Conservation (phyloP, 2,797 vertebrate species). For the Clarias pachynema region DNA sequence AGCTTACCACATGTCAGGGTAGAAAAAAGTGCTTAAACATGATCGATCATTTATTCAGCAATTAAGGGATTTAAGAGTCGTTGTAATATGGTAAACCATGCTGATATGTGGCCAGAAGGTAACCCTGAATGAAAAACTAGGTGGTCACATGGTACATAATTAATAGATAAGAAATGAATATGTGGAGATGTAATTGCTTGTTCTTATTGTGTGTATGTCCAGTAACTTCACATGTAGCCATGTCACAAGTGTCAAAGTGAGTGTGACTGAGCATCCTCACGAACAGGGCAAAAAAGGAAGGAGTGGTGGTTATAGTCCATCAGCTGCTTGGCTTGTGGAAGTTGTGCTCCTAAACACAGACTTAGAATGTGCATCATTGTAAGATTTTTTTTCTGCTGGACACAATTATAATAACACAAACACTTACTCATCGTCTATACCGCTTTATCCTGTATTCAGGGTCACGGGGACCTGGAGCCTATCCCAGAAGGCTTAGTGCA, state of each 20-base stretch:
- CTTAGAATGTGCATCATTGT: not conserved
- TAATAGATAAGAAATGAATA: not conserved
- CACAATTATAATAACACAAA: too few species aligned
- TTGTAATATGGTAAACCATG: conserved; percentile 32
- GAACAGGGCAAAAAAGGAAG: not conserved
- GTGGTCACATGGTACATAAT: not conserved
- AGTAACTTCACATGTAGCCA: not conserved
- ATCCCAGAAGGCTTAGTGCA: too few species aligned
- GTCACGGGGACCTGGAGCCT: too few species aligned
- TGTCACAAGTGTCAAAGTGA: not conserved
- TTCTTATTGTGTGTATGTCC: not conserved
- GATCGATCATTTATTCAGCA: conserved; percentile 39
- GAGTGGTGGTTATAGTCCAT: not conserved
- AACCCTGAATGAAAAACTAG: conserved; percentile 11
- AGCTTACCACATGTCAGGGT: conserved; percentile 19
- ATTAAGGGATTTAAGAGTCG: conserved; percentile 33
- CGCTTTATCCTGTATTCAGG: too few species aligned
- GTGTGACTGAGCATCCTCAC: not conserved
- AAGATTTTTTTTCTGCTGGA: not conserved
- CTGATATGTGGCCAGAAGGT: conserved; percentile 22
- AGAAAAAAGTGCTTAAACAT: conserved; percentile 37
- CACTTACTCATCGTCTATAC: not conserved
- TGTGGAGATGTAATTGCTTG: not conserved
- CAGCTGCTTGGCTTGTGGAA: not conserved
- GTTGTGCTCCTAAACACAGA: conserved; percentile 1